Evolutionary conservation across 2,888 invertebrate species (phyloP), one percentile per base, ranked within the genome.

Genomic region (Teinopalpus imperialis): DNA sequence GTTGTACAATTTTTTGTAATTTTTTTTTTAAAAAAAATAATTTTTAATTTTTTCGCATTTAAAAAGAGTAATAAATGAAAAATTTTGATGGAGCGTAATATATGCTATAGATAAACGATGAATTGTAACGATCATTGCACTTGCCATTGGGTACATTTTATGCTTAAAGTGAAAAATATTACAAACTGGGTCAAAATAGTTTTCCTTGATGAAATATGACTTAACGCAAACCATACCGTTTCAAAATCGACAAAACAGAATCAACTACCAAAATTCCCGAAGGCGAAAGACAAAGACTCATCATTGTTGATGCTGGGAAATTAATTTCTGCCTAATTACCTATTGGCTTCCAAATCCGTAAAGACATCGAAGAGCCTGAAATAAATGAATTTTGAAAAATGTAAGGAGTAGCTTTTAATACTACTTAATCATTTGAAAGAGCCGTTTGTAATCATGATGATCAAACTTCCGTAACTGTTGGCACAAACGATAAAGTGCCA

Each of bases 381-480:
- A 32, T 43, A 53, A 27, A 53, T 52, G 37, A 49, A 52, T 42
- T 43, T 31, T 12, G 40, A 46, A 42, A 52, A 42, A 26, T 54
- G 48, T 21, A 42, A 43, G 30, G 26, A 48, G 18, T 49, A 47
- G 41, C 44, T 49, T 35, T 13, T 43, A 31, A 39, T 5, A 13
- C 26, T 53, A 16, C 32, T 51, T 27, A 12, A 44, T 7, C 46
- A 52, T 43, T 21, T 43, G 7, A 6, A 32, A 14, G 26, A 53
- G 14, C 49, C 49, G 5, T 32, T 27, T 6, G 14, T 39, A n/a
- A 55, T 50, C 14, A 9, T 48, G 3, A 49, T 53, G 51, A 50
- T 53, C 26, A 56, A 56, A 13, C 51, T 47, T 21, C 43, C 53
- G 16, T 55, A 60, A n/a, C n/a, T n/a, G n/a, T n/a, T n/a, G n/a